Percentiles rank a stretch among this genome's conserved stretches.
These are phyloP conservation scores for Imbricaverruca yamaguchii DNA, from an alignment of 2,888 invertebrate genomes.

Conservation along the genomic window DNA sequence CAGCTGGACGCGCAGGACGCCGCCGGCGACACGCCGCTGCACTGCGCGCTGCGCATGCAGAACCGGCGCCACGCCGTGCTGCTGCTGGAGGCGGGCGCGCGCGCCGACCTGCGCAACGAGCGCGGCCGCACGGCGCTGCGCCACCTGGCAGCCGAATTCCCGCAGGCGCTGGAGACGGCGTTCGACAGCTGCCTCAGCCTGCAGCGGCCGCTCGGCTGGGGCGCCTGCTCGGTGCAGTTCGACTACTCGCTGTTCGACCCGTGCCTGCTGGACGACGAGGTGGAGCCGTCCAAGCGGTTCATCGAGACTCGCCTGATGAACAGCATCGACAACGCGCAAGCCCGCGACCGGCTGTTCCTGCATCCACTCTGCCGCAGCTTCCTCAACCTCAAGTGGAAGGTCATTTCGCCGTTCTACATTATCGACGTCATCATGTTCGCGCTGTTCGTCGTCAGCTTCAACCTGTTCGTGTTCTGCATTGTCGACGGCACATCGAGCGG, in stretches of 20 bases:
- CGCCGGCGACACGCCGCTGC: slow-evolving; percentile 4
- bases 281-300: not conserved
- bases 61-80: not conserved
- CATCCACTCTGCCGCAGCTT: not conserved
- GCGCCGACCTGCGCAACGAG: slow-evolving; percentile 23
- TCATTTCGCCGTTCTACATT: not conserved
- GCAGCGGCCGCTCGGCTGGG: not conserved
- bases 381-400: slow-evolving; percentile 15
- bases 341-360: not conserved
- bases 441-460: slow-evolving; percentile 18
- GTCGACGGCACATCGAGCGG: not conserved
- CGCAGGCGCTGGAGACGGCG: slow-evolving; percentile 30
- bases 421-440: slow-evolving; percentile 5
- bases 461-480: not conserved
- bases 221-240: not conserved
- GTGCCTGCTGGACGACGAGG: slow-evolving; percentile 6
- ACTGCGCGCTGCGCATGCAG: not conserved
- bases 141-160: slow-evolving; percentile 23
- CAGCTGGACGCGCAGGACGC: slow-evolving; percentile 1
- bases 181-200: slow-evolving; percentile 1
- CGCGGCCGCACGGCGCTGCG: slow-evolving; percentile 26
- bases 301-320: not conserved
- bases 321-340: not conserved
- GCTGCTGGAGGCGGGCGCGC: slow-evolving; percentile 4
- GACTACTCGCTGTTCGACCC: slow-evolving; percentile 18